phyloP scores from a whole-genome alignment of 2,888 invertebrate genomes.

The Trichopria drosophilae region DNA sequence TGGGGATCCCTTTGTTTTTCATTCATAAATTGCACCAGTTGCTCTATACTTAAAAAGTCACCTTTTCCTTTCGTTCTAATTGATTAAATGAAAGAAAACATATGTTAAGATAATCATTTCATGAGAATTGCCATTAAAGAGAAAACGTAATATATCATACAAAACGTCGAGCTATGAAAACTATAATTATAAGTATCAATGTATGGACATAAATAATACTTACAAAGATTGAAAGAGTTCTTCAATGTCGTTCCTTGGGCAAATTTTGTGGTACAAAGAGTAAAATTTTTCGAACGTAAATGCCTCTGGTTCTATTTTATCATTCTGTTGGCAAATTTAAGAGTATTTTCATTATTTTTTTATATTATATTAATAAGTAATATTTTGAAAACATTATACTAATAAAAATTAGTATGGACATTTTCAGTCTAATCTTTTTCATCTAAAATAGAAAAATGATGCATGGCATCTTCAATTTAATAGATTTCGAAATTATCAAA shows the following conservation, averaged over 20 bases:
- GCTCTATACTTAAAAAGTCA: slow-evolving; percentile 60
- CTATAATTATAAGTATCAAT: no score
- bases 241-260: slow-evolving; percentile 71
- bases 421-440: no score
- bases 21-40: slow-evolving; percentile 65
- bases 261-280: slow-evolving; percentile 69
- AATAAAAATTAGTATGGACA: no score
- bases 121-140: no score
- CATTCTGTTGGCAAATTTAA: slow-evolving; percentile 62
- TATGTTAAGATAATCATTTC: no score
- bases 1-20: slow-evolving; percentile 70
- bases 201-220: slow-evolving; percentile 42
- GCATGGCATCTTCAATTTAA: no score
- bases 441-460: no score
- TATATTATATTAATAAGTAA: no score
- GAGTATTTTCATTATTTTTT: background rate
- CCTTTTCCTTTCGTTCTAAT: slow-evolving; percentile 60
- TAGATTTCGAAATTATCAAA: no score
- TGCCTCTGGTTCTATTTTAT: slow-evolving; percentile 67
- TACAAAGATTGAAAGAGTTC: slow-evolving; percentile 70
- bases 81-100: background rate
- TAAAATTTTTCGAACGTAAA: slow-evolving; percentile 74
- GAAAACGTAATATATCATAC: no score
- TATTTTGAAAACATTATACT: no score
- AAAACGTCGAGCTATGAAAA: no score